These are phyloP conservation scores for Bothrops jararaca DNA, from an alignment of 2,113 vertebrate species.

Conservation along the genomic window DNA sequence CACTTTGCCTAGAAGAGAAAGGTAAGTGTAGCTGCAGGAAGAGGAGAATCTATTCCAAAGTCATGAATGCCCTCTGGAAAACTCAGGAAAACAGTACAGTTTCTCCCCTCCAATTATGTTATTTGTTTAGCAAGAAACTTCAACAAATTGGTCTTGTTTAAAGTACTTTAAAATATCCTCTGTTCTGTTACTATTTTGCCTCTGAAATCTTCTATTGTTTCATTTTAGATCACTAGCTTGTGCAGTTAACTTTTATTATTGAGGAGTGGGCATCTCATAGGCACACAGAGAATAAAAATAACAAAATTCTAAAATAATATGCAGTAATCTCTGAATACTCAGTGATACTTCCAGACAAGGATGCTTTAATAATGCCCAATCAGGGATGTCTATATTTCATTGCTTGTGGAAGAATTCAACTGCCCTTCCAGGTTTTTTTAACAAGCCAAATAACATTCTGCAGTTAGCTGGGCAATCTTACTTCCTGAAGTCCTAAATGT, in stretches of 20 bases:
- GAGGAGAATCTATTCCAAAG: not conserved
- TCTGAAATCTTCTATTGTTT: not conserved
- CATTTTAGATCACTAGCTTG: not conserved
- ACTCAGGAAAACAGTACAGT: not conserved
- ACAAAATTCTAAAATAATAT: not conserved
- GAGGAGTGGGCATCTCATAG: not conserved
- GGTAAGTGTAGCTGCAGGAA: not conserved
- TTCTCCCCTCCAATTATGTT: not conserved
- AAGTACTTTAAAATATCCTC: not conserved
- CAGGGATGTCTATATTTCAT: not conserved
- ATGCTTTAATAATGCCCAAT: not conserved
- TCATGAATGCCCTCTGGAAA: not conserved
- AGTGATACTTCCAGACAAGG: not conserved
- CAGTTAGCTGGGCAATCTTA: not conserved
- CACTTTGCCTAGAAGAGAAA: not conserved
- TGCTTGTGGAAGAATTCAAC: not conserved
- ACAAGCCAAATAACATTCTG: not conserved
- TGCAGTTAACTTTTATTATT: not conserved
- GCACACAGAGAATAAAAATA: not conserved
- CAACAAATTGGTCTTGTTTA: not conserved
- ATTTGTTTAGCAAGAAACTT: not conserved
- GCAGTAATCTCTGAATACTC: not conserved
- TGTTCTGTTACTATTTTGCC: not conserved
- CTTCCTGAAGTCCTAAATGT: not conserved
- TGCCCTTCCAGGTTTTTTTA: not conserved